Conservation (phyloP, 2,113 vertebrate species). For the Periophthalmus modestus region DNA sequence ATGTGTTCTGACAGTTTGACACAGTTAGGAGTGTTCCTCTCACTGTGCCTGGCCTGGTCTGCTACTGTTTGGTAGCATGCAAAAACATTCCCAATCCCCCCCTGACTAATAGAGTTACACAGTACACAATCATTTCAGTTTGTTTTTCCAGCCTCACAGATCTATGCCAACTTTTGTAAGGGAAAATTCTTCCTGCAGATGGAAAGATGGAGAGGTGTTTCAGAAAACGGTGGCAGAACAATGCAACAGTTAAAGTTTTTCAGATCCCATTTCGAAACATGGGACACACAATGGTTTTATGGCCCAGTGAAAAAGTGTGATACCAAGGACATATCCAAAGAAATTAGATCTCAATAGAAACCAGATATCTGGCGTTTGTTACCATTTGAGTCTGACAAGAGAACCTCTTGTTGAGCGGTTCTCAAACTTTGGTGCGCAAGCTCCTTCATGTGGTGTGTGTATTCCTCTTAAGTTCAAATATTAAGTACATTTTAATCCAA, state of each 20-base stretch:
- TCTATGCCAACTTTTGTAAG: slow-evolving; percentile 52
- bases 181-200: slow-evolving; percentile 69
- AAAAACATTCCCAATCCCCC: slow-evolving; percentile 51
- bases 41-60: slow-evolving; percentile 49
- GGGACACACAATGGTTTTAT: slow-evolving; percentile 25
- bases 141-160: slow-evolving; percentile 69
- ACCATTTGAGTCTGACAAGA: neutral
- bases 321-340: neutral
- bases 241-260: slow-evolving; percentile 41
- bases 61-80: slow-evolving; percentile 62
- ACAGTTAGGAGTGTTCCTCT: slow-evolving; percentile 46
- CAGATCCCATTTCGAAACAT: slow-evolving; percentile 23
- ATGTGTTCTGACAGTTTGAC: slow-evolving; percentile 37
- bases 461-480: no score
- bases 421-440: no score
- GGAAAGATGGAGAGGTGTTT: slow-evolving; percentile 64
- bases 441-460: no score
- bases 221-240: slow-evolving; percentile 50
- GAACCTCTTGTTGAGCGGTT: neutral
- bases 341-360: no score
- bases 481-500: no score
- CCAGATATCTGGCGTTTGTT: neutral
- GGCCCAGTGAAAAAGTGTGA: neutral
- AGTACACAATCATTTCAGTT: slow-evolving; percentile 68
- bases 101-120: slow-evolving; percentile 64